phyloP scores from a whole-genome alignment of 2,888 invertebrate species.

The Polymixis flavicincta region DNA sequence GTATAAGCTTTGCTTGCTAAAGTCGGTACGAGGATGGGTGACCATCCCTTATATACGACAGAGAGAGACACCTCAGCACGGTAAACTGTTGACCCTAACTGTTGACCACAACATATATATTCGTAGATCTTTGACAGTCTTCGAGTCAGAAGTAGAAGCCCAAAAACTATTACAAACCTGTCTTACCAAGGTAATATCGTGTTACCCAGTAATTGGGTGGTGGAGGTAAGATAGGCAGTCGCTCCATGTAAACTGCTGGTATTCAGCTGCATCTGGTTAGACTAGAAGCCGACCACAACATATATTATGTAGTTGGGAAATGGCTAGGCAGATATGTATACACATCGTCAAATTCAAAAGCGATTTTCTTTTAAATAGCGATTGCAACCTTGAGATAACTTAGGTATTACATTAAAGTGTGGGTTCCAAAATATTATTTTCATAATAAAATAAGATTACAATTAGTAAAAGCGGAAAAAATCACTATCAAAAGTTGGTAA shows the following conservation, averaged over 20 bases:
- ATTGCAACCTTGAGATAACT: no score
- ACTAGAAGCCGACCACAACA: neutral
- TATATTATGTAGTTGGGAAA: neutral
- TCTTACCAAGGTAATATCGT: neutral
- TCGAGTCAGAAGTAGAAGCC: neutral
- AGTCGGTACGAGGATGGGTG: neutral
- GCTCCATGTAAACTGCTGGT: neutral
- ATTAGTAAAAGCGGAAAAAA: no score
- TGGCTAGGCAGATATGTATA: neutral
- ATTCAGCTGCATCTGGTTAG: neutral
- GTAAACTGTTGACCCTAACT: neutral
- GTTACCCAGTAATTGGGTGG: no score
- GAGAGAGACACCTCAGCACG: neutral
- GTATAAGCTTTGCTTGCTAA: neutral
- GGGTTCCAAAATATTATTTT: no score
- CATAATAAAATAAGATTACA: no score
- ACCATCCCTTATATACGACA: neutral
- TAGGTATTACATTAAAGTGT: no score
- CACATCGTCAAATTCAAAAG: no score
- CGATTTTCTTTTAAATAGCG: no score
- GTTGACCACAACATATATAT: no score
- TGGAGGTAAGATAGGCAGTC: no score
- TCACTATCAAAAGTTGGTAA: no score
- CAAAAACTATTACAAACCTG: neutral
- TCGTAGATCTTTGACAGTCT: neutral